Evolutionary conservation across 2,888 invertebrate genomes (phyloP).

Genomic region (Eudasyphora cyanicolor): DNA sequence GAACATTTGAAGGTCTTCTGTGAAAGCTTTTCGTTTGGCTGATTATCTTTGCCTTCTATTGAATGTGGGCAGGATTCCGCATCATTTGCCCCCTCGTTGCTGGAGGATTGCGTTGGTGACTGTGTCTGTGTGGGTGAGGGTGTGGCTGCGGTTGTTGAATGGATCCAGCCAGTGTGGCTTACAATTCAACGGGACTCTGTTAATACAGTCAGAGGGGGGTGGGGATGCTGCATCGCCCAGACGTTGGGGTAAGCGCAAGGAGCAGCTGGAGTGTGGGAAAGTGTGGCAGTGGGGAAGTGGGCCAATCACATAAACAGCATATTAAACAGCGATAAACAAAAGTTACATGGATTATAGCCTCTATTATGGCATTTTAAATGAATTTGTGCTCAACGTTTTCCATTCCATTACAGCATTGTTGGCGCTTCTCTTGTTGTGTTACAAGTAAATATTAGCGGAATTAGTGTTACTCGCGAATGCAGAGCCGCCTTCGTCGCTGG

Average conservation of each 20-base stretch:
- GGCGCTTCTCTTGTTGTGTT: neutral
- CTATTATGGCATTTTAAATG: slow-evolving; percentile 12
- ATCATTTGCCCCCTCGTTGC: neutral
- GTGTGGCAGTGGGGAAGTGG: too few relatives aligned
- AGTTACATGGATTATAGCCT: slow-evolving; percentile 45
- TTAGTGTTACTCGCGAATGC: neutral
- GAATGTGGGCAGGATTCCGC: neutral
- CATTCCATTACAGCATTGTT: neutral
- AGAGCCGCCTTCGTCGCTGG: neutral
- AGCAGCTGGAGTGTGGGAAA: neutral
- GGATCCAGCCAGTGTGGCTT: neutral
- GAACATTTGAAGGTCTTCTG: neutral
- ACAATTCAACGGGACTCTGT: neutral
- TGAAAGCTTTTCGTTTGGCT: slow-evolving; percentile 31
- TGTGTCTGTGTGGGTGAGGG: neutral
- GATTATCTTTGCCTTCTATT: slow-evolving; percentile 37
- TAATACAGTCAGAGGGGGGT: too few relatives aligned
- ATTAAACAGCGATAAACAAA: slow-evolving; percentile 54
- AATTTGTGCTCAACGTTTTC: slow-evolving; percentile 2
- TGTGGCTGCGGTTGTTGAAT: neutral
- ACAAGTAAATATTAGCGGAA: slow-evolving; percentile 15
- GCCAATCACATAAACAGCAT: slow-evolving; percentile 59
- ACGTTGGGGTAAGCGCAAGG: neutral
- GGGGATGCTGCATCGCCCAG: neutral
- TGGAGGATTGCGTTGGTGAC: neutral